Conservation (phyloP, 2,113 vertebrate genomes). For the Trogon surrucura region DNA sequence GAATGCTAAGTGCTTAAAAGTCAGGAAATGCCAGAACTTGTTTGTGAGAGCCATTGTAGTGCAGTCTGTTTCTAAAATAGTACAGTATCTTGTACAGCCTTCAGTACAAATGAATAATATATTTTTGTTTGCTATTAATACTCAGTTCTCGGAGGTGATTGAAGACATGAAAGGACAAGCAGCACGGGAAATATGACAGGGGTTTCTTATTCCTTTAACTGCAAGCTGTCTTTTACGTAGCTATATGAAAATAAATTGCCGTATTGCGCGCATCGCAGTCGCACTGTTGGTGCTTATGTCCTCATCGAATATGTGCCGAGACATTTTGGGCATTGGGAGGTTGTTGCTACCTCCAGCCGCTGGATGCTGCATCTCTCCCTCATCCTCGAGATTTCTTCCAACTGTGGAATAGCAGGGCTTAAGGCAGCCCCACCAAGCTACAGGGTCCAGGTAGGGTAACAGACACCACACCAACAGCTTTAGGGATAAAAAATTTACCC, state of each 20-base stretch:
- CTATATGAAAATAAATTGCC: background rate
- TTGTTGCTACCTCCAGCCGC: background rate
- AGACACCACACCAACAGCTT: background rate
- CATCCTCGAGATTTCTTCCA: background rate
- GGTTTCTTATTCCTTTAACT: background rate
- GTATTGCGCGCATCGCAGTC: accelerated
- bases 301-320: background rate
- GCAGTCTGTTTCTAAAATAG: conserved; percentile 24
- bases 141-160: background rate
- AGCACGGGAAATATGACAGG: background rate
- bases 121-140: conserved; percentile 49
- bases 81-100: background rate
- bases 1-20: conserved; percentile 33
- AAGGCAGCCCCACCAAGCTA: background rate
- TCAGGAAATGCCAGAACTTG: conserved; percentile 38
- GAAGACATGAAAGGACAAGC: background rate
- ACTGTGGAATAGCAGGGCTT: background rate
- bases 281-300: background rate
- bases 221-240: background rate
- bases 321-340: background rate
- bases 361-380: background rate
- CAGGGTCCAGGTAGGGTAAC: background rate
- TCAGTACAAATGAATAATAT: conserved; percentile 8
- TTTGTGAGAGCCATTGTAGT: background rate
- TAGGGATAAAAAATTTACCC: background rate